Evolutionary conservation across 2,797 vertebrate species (phyloP), one percentile per base, ranked within the genome.

Genomic region (Silurus lanzhouensis): DNA sequence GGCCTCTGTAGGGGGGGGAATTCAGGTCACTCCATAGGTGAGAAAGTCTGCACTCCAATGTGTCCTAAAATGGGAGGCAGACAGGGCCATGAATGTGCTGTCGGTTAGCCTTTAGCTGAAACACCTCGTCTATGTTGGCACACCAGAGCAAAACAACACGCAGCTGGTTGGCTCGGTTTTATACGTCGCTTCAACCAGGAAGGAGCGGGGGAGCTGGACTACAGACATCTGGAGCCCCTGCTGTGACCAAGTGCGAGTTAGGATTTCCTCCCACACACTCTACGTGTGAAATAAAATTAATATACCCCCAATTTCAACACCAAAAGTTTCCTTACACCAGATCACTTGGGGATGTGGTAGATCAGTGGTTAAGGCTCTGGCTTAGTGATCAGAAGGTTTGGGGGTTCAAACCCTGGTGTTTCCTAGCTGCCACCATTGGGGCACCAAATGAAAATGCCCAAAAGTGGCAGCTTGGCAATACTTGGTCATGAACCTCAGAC

Each of bases 181-280:
- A 60, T 31, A 75, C n/a, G 67, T 83, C 87, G 84, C 17, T 63
- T 78, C 61, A 79, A 63, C 58, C 60, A 80, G 60, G 77, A 64
- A 80, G 19, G 31, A 9, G 81, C 20, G 44, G 48, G 82, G 66
- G 8, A 9, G 9, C 20, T 9, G 58, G 58, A 68, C n/a, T 63
- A 25, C 38, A 82, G 83, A 52, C 48, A 60, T 61, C 63, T 25
- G 46, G 63, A 85, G 70, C 46, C 17, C 2, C 46, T 64, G 55
- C 61, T 52, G 67, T n/a, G 55, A 76, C 52, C 48, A 14, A 15
- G 75, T 61, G 55, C 25, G 78, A 22, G 55, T 81, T 71, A 52
- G 55, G 57, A 31, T 68, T 79, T 81, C 84, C 52, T 22, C 48
- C 67, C 44, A 46, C 46, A 78, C 75, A 48, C 52, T 60, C 61